A percentile compares a stretch with the other conserved stretches of the same genome.
Evolutionary conservation across 1,140 invertebrate genomes (phyloP).

Genomic region (Asobara japonica): DNA sequence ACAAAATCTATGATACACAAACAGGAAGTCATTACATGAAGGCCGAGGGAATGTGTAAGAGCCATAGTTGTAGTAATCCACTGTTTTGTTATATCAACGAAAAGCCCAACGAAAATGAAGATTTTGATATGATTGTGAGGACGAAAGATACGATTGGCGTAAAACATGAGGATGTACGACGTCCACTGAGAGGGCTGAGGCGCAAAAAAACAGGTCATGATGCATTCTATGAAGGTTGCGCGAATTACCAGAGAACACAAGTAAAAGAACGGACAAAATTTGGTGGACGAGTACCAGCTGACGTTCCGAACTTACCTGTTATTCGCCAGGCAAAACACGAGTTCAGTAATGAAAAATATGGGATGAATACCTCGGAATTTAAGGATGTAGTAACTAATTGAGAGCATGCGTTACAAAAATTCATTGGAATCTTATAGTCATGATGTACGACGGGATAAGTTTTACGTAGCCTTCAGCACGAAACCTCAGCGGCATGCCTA

Average conservation of each 20-base stretch:
- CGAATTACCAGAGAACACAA: background rate
- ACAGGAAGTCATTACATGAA: background rate
- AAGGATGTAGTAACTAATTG: background rate
- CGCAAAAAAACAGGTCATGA: background rate
- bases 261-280: background rate
- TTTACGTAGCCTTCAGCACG: background rate
- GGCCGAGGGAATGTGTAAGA: constrained; percentile 8
- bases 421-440: background rate
- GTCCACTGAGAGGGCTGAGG: background rate
- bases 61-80: constrained; percentile 2
- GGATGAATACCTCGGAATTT: background rate
- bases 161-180: background rate
- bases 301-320: background rate
- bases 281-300: background rate
- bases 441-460: background rate
- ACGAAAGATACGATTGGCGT: background rate
- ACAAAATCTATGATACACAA: too few relatives aligned
- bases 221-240: background rate
- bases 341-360: background rate
- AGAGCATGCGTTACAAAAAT: background rate
- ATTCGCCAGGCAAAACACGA: constrained; percentile 21
- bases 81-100: background rate
- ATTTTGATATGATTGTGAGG: constrained; percentile 13
- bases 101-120: background rate
- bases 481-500: constrained; percentile 14